Base-by-base conservation (phyloP, 2,888 invertebrate genomes). In the Julus scanicus region DNA sequence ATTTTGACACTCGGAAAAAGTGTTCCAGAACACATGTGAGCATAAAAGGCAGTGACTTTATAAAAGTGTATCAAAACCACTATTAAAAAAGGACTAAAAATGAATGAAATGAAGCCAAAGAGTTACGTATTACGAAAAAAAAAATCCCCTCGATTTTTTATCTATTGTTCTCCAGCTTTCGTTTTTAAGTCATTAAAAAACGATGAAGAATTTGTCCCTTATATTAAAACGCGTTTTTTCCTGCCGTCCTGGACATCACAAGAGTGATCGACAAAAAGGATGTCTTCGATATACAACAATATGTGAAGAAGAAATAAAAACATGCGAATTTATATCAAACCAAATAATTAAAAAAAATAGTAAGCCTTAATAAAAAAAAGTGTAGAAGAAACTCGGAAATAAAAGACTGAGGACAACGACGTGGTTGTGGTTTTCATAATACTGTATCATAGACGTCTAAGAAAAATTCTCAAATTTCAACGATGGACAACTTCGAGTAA, bases 191-290 rank as follows among this genome's bases (percentile, higher is more conserved):
- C 80, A 80, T 80, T 29, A 29, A 29, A 29, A 13, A 37, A 80
- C 13, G 80, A 80, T 37, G 29, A 29, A 29, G 29, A 29, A 37
- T 11, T 80, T 29, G 80, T 80, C 80, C 80, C 80, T 80, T 29
- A 80, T 37, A 13, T 29, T 29, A 29, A 29, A 80, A 2, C 80
- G 80, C 80, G 37, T 37, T 80, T 29, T 29, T 29, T 80, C 80
- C 80, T 80, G 80, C 80, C 80, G 80, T 80, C 80, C 80, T 80
- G 80, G 37, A 80, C 80, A 37, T 13, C 80, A 20, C 80, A 37
- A 37, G 80, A 80, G 20, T 80, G 80, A 0, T 80, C 80, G 13
- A 71, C 29, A 71, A 20, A 53, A 37, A 80, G 37, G 37, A 80
- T 37, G 9, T 80, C 80, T 37, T 37, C 37, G 1, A 13, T 80